phyloP scores from a whole-genome alignment of 92 coral and sea anemone species.

The Blastomussa wellsi region DNA sequence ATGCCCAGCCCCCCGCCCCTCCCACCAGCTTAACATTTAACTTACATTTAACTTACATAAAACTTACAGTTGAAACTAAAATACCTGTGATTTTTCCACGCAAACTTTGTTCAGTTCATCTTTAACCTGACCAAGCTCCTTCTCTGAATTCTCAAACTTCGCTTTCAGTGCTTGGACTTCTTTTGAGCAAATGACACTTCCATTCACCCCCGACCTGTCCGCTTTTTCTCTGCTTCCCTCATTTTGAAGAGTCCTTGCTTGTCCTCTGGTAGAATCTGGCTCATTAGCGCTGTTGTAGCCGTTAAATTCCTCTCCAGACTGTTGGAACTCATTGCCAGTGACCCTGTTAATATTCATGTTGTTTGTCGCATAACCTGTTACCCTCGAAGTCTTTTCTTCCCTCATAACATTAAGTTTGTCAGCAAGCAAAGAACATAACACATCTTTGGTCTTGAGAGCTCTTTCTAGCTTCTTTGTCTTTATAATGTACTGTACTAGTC shows the following conservation, averaged over 20 bases:
- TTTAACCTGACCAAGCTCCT: constrained; percentile 54
- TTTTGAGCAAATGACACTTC: constrained; percentile 4
- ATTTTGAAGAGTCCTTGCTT: constrained; percentile 19
- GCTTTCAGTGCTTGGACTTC: constrained; percentile 50
- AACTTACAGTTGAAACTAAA: background rate
- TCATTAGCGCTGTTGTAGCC: constrained; percentile 18
- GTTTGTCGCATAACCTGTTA: constrained; percentile 2
- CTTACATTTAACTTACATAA: too few species aligned
- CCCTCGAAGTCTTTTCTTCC: constrained; percentile 46
- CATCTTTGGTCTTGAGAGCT: constrained; percentile 55
- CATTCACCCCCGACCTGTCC: constrained; percentile 10
- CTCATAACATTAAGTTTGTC: constrained; percentile 70
- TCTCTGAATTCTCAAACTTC: constrained; percentile 52
- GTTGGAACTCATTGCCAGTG: constrained; percentile 9
- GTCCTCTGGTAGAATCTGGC: constrained; percentile 7
- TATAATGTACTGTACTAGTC: constrained; percentile 47
- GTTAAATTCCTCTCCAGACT: constrained; percentile 6
- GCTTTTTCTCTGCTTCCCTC: constrained; percentile 28
- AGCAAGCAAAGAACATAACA: constrained; percentile 58
- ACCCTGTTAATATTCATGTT: constrained; percentile 44
- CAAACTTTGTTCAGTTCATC: constrained; percentile 46
- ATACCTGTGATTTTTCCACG: constrained; percentile 76
- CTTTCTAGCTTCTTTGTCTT: constrained; percentile 62
- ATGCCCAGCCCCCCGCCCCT: too few species aligned
- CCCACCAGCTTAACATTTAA: too few species aligned